These are phyloP conservation scores for Eudyptes chrysolophus DNA, from an alignment of 2,113 vertebrate species.

Conservation along the genomic window DNA sequence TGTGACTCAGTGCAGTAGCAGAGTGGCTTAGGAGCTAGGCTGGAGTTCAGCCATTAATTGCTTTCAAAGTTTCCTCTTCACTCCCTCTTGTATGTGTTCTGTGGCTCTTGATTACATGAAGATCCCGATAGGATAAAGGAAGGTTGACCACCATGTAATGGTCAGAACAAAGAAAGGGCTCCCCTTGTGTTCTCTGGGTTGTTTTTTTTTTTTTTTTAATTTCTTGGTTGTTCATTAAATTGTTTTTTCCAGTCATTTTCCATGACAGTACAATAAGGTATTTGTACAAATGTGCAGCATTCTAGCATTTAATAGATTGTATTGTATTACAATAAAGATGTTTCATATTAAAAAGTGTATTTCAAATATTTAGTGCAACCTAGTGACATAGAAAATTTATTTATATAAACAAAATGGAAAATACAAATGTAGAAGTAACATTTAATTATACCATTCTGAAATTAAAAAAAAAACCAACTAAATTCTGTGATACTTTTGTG, in stretches of 20 bases:
- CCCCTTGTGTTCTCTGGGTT: background rate
- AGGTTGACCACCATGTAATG: background rate
- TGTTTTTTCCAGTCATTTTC: background rate
- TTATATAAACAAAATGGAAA: background rate
- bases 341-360: background rate
- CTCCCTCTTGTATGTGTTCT: background rate
- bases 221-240: background rate
- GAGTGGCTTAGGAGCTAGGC: background rate
- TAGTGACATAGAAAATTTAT: background rate
- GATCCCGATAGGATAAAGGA: background rate
- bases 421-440: background rate
- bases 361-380: background rate
- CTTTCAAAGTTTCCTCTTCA: background rate
- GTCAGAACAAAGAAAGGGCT: background rate
- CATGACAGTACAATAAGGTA: background rate
- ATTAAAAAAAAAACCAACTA: background rate
- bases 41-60: background rate
- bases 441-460: background rate
- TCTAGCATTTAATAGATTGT: background rate
- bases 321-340: background rate
- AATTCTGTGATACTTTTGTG: background rate
- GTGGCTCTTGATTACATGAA: background rate
- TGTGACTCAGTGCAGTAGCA: rapidly evolving
- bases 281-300: background rate
- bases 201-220: too few relatives aligned